These are phyloP conservation scores for Prosopocoilus inquinatus DNA, from an alignment of 2,888 invertebrate species.

Conservation along the genomic window DNA sequence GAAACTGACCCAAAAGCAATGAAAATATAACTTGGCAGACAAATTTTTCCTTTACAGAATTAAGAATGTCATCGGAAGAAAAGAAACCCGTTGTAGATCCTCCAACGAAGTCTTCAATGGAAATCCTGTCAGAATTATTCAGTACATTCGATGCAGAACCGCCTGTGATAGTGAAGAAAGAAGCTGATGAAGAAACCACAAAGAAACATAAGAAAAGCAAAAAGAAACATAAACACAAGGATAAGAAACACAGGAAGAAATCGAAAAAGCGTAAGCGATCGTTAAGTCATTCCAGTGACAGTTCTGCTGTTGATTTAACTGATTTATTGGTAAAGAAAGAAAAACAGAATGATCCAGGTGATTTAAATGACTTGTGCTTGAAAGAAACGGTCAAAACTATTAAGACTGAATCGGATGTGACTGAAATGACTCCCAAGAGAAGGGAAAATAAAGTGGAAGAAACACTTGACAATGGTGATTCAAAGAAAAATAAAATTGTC, in stretches of 20 bases:
- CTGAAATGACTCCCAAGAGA: slow-evolving; percentile 44
- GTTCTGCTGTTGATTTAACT: slow-evolving; percentile 41
- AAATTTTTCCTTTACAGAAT: background rate
- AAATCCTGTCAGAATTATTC: slow-evolving; percentile 81
- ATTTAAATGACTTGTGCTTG: slow-evolving; percentile 24
- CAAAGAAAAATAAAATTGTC: slow-evolving; percentile 55
- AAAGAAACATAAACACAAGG: slow-evolving; percentile 60
- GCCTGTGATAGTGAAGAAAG: slow-evolving; percentile 51
- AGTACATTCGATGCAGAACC: slow-evolving; percentile 74
- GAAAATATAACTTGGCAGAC: slow-evolving; percentile 1
- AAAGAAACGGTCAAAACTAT: slow-evolving; percentile 29
- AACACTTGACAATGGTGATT: slow-evolving; percentile 8
- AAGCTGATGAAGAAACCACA: slow-evolving; percentile 48
- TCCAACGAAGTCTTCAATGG: slow-evolving; percentile 65
- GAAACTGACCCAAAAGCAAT: too few relatives aligned
- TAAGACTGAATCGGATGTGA: slow-evolving; percentile 39
- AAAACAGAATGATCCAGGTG: slow-evolving; percentile 37
- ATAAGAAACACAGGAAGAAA: slow-evolving; percentile 56
- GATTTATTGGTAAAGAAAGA: slow-evolving; percentile 45
- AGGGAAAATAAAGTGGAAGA: slow-evolving; percentile 28
- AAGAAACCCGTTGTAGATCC: slow-evolving; percentile 20
- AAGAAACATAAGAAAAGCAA: slow-evolving; percentile 59
- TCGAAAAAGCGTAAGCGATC: slow-evolving; percentile 50
- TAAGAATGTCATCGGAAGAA: slow-evolving; percentile 24
- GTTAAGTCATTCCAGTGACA: slow-evolving; percentile 38